Evolutionary conservation across 2,113 vertebrate genomes (phyloP).

Genomic region (Seriola dumerili): DNA sequence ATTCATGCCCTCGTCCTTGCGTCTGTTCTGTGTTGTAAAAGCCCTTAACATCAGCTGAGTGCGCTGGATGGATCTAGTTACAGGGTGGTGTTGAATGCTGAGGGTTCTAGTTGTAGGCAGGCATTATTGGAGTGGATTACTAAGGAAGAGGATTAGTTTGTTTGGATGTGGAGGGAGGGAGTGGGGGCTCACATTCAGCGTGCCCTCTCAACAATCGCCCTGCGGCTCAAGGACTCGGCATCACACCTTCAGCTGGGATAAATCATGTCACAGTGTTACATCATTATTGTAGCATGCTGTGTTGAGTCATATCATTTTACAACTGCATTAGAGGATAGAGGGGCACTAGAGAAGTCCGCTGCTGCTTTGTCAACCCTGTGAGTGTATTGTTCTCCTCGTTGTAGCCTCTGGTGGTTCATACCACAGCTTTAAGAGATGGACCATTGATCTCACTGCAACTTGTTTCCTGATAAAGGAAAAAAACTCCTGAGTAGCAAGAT

Average conservation of each 20-base stretch:
- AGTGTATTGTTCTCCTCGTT: conserved; percentile 59
- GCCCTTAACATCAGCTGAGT: conserved; percentile 39
- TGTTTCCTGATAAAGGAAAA: conserved; percentile 62
- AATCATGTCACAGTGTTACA: conserved; percentile 68
- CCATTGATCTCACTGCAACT: conserved; percentile 69
- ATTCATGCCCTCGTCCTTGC: conserved; percentile 52
- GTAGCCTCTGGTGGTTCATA: conserved; percentile 65
- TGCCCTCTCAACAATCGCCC: conserved; percentile 61
- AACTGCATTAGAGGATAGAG: conserved; percentile 52
- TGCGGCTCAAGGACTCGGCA: conserved; percentile 61
- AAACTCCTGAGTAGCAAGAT: conserved; percentile 69
- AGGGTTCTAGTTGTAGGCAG: conserved; percentile 56
- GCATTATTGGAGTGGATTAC: conserved; percentile 77
- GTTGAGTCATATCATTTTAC: conserved; percentile 70
- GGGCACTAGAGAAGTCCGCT: conserved; percentile 41
- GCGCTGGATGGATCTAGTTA: conserved; percentile 39
- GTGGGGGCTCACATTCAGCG: conserved; percentile 33
- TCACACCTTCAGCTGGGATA: conserved; percentile 58
- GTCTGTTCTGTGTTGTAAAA: conserved; percentile 25
- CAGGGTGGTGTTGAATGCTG: conserved; percentile 43
- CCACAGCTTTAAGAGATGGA: conserved; percentile 46
- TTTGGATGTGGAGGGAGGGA: conserved; percentile 35
- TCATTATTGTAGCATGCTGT: conserved; percentile 60
- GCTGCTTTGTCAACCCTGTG: conserved; percentile 48
- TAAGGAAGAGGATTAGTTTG: conserved; percentile 75